Base-by-base conservation (phyloP, 2,888 invertebrate genomes). In the Conchocele bisecta region DNA sequence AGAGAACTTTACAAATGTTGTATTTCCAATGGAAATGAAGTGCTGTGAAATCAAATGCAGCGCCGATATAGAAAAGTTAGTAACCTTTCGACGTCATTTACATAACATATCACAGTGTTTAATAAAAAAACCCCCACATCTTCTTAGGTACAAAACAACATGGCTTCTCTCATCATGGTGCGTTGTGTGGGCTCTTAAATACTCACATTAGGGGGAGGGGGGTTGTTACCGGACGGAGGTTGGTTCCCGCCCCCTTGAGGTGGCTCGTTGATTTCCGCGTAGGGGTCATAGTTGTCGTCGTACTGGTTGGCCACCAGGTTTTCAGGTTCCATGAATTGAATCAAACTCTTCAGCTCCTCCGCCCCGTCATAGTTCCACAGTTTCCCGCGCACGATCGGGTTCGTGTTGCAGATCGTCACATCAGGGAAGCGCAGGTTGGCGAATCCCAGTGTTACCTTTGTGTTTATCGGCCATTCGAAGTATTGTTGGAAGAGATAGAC, bases 391-490 rank as follows among this genome's bases (percentile, higher is more conserved):
- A 64, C 61, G 9, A 79, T 54, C n/a, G 61, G 33, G 37, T 81
- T 81, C 0, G 77, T 75, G 29, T 81, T 81, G 53, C 81, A 81
- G 28, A 81, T 56, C 11, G 81, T 81, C 0, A 81, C 59, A n/a
- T 70, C 71, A 9, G 81, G 81, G 41, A 79, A 72, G 3, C 22
- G 31, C 1, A 79, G 58, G 41, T 68, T 59, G n/a, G 41, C 50
- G 46, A 77, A 79, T 0, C 75, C 77, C 2, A 81, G 67, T 11
- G 63, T 28, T 1, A 81, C 61, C 9, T 48, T 65, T 2, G 83
- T 81, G 24, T 66, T 51, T 44, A 75, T 83, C 6, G 78, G 78
- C 44, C 64, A 83, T 22, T 20, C 28, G 39, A 75, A 72, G 58
- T 65, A 86, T 26, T 77, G 70, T 24, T 41, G 46, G 39, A 72